Base-by-base conservation (phyloP, 2,888 invertebrate genomes). In the Andrena marginata region DNA sequence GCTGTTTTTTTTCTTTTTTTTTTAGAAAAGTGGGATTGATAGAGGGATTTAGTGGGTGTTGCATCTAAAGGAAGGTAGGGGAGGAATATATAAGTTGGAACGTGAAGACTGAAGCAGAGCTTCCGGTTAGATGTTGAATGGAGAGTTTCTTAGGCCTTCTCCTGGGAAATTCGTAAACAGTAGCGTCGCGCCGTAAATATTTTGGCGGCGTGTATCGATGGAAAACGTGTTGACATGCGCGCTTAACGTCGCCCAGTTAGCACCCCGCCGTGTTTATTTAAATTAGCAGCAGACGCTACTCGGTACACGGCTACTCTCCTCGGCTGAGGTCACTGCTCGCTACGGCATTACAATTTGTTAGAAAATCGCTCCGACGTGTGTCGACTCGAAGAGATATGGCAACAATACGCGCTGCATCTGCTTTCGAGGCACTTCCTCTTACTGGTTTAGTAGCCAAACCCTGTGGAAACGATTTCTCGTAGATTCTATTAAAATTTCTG, bases 141-240 rank as follows among this genome's bases (percentile, higher is more conserved):
- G n/a, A 31, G 33, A 0, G 7, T 35, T 10, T 23, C 62, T 20
- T 51, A 13, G 20, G 20, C 5, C 31, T 63, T 60, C 49, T 33
- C 13, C 49, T 6, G 1, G 48, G 20, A 62, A 71, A 60, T 23
- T 26, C 35, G 2, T 70, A 20, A 72, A 62, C n/a, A 13, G 33
- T 20, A 16, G 20, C 42, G 20, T 6, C 3, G 16, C 5, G 35
- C 51, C 33, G 49, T 79, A 69, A 81, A 81, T 81, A 79, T 81
- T 72, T 74, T 60, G 48, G 16, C 8, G 16, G 8, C 26, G 16
- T n/a, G 31, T 54, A 65, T 64, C 79, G 31, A 31, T 42, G 74
- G 51, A 69, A 81, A 80, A 70, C 13, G 65, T 72, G 72, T 69
- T 69, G 64, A 78, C 73, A 65, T 69, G 59, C 51, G 51, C 42